Evolutionary conservation across 64 coral and sea anemone species (phyloP).

Genomic region (Porites lutea): DNA sequence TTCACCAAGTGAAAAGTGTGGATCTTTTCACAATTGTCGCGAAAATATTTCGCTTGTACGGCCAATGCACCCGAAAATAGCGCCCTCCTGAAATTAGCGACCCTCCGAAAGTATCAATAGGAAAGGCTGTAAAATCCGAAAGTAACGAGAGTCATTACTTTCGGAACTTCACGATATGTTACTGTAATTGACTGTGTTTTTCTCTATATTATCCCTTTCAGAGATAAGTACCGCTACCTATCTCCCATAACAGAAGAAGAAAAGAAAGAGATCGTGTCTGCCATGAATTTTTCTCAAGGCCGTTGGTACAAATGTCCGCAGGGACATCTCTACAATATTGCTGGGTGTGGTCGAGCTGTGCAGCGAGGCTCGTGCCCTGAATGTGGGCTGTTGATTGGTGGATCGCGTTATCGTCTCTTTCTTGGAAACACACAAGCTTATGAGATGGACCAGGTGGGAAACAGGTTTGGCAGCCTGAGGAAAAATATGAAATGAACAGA

Average conservation of each 20-base stretch:
- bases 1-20: too few relatives aligned
- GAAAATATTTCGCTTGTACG: too few relatives aligned
- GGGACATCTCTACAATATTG: constrained; percentile 92
- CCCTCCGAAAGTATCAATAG: too few relatives aligned
- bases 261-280: constrained; percentile 78
- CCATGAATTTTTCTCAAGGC: constrained; percentile 76
- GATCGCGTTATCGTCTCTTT: constrained; percentile 45
- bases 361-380: constrained; percentile 31
- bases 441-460: background rate
- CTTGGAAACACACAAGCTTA: constrained; percentile 65
- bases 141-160: too few relatives aligned
- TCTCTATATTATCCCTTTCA: background rate
- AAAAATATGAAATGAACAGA: too few relatives aligned
- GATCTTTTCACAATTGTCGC: too few relatives aligned
- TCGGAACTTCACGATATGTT: background rate
- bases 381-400: constrained; percentile 72
- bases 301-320: constrained; percentile 88
- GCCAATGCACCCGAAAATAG: too few relatives aligned
- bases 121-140: too few relatives aligned
- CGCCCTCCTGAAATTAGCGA: too few relatives aligned
- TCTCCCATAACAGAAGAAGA: constrained; percentile 64
- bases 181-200: background rate
- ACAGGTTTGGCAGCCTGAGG: too few relatives aligned
- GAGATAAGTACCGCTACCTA: background rate
- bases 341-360: constrained; percentile 46